A percentile compares a stretch with the other conserved stretches of the same genome.
phyloP scores from a whole-genome alignment of 2,888 invertebrate species.

The Andrena minutula region DNA sequence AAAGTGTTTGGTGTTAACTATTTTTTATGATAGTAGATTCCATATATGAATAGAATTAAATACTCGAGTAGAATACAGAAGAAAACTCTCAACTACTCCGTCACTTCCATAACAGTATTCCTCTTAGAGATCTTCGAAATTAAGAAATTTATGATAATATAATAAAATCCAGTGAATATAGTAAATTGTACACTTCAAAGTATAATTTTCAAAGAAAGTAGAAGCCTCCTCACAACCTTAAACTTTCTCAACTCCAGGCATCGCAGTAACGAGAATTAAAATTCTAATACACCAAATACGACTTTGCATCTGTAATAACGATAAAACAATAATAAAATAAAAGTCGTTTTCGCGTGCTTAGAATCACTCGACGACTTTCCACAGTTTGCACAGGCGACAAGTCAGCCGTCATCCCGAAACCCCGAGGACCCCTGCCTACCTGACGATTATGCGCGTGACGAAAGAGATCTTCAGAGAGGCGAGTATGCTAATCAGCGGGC shows the following conservation, averaged over 20 bases:
- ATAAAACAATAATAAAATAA: not conserved
- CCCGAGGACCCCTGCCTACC: conserved; percentile 52
- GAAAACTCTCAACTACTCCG: too few species aligned
- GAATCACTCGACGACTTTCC: not conserved
- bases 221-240: too few species aligned
- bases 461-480: conserved; percentile 81
- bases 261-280: too few species aligned
- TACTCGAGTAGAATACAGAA: too few species aligned
- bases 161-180: too few species aligned
- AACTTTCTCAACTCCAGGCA: too few species aligned
- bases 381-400: conserved; percentile 4
- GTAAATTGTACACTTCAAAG: too few species aligned
- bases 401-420: conserved; percentile 29
- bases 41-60: too few species aligned
- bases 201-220: too few species aligned
- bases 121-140: not conserved
- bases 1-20: not conserved
- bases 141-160: not conserved
- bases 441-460: conserved; percentile 82
- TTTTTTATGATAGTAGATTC: not conserved
- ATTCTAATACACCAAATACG: not conserved
- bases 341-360: not conserved
- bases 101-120: too few species aligned
- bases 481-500: conserved; percentile 81
- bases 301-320: not conserved